Evolutionary conservation across 1,140 invertebrate species (phyloP).

Genomic region (Tetragonula clypearis): DNA sequence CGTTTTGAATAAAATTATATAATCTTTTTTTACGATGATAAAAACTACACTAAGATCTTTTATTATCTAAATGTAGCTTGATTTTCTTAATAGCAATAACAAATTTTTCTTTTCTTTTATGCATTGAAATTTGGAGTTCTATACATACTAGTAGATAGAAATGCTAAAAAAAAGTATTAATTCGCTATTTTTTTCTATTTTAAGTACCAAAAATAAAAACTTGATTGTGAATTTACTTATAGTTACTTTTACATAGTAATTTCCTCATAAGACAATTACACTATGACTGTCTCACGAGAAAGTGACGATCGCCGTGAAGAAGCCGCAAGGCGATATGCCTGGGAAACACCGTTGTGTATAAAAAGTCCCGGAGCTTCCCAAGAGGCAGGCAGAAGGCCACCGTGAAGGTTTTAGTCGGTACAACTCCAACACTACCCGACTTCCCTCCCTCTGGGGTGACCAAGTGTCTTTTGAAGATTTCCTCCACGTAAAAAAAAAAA

Average conservation of each 20-base stretch:
- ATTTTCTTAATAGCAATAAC: slow-evolving; percentile 3
- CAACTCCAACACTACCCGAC: no score
- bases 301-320: no score
- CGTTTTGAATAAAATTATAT: slow-evolving; percentile 15
- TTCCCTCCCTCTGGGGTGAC: no score
- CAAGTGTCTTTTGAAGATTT: no score
- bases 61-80: not conserved
- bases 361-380: no score
- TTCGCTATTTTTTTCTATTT: not conserved
- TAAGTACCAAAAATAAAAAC: slow-evolving; percentile 46
- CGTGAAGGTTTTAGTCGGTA: no score
- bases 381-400: no score
- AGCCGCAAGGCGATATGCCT: no score
- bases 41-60: slow-evolving; percentile 42
- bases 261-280: not conserved
- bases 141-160: not conserved
- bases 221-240: slow-evolving; percentile 4
- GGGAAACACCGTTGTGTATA: no score
- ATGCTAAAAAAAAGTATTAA: slow-evolving; percentile 25
- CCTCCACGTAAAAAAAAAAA: no score
- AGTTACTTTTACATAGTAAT: not conserved
- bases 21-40: not conserved
- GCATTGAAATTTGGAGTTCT: not conserved
- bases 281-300: no score
- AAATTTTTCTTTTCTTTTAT: not conserved